Evolutionary conservation across 1,140 invertebrate species (phyloP).

Genomic region (Parasteatoda tepidariorum): DNA sequence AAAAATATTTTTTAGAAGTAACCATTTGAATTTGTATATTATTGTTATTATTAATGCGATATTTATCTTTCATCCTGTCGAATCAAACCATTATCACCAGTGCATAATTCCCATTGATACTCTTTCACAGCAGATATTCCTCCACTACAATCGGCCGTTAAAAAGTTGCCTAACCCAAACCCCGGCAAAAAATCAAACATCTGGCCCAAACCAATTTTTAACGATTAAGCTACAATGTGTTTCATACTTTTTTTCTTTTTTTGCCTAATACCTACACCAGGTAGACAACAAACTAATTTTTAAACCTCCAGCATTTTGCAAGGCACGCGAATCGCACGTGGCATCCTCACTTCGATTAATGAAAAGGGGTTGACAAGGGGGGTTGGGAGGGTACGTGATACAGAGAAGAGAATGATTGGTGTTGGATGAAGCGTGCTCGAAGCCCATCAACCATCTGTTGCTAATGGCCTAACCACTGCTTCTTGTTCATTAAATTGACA

Average conservation of each 20-base stretch:
- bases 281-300: neutral
- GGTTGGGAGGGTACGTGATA: neutral
- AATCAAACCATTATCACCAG: no score
- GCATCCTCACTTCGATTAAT: conserved; percentile 41
- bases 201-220: no score
- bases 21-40: no score
- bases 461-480: conserved; percentile 39
- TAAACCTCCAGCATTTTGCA: neutral
- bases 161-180: neutral
- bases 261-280: neutral
- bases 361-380: conserved; percentile 8
- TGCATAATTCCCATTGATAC: neutral
- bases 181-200: conserved; percentile 1
- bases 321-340: conserved; percentile 16
- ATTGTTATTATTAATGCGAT: no score
- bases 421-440: no score
- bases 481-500: conserved; percentile 48
- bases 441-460: conserved; percentile 41
- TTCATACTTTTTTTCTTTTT: neutral
- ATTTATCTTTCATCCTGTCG: no score
- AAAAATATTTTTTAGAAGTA: no score
- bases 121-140: neutral
- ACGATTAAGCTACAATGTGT: no score
- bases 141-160: neutral
- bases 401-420: no score